Evolutionary conservation across 1,140 invertebrate genomes (phyloP).

Genomic region (Drosophila paulistorum): DNA sequence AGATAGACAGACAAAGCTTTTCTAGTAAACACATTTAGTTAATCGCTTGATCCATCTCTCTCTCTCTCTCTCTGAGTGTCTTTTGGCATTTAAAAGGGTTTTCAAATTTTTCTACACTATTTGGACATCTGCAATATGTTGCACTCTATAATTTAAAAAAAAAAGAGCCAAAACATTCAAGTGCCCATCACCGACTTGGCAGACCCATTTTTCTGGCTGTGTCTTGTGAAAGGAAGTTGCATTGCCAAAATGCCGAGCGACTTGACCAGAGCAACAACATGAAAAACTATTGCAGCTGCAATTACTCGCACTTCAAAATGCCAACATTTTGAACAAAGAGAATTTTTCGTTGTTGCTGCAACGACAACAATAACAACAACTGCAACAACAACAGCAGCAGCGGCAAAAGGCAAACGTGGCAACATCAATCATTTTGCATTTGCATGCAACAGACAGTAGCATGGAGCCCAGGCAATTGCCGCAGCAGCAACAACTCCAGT

Average conservation of each 20-base stretch:
- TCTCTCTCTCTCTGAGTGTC: constrained; percentile 8
- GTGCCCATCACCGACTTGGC: constrained; percentile 62
- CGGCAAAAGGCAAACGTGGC: constrained; percentile 53
- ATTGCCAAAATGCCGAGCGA: constrained; percentile 56
- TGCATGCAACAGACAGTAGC: constrained; percentile 70
- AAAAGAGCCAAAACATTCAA: constrained; percentile 51
- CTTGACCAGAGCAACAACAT: constrained; percentile 61
- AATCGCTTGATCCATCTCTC: constrained; percentile 19
- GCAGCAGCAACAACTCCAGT: constrained; percentile 1
- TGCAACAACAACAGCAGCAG: constrained; percentile 5
- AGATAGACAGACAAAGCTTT: background rate
- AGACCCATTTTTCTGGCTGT: constrained; percentile 62
- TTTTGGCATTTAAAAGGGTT: constrained; percentile 55
- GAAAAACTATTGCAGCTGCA: constrained; percentile 80
- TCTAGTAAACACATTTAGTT: background rate
- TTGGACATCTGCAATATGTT: constrained; percentile 69
- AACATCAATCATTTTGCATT: constrained; percentile 77
- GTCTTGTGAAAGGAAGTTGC: constrained; percentile 70
- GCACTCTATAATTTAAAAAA: constrained; percentile 64
- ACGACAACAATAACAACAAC: constrained; percentile 14
- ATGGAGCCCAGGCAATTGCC: background rate
- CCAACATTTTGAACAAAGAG: constrained; percentile 77
- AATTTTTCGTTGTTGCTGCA: constrained; percentile 63
- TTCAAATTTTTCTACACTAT: constrained; percentile 22
- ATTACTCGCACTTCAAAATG: constrained; percentile 80